phyloP scores from a whole-genome alignment of 1,140 invertebrate genomes.

The Musca domestica region DNA sequence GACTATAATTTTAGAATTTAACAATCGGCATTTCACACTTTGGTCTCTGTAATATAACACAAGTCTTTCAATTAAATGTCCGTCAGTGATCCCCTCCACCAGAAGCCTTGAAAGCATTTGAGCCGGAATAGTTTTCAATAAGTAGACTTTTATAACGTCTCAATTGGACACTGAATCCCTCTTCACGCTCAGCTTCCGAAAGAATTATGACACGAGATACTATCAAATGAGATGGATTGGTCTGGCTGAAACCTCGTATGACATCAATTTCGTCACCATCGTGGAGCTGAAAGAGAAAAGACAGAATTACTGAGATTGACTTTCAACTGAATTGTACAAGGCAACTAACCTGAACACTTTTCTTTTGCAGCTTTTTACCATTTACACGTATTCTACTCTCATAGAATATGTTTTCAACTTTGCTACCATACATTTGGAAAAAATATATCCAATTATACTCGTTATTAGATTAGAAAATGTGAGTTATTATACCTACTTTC shows the following conservation, averaged over 20 bases:
- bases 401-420: constrained; percentile 66
- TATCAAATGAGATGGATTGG: constrained; percentile 61
- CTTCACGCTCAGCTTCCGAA: constrained; percentile 48
- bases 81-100: constrained; percentile 27
- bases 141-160: constrained; percentile 60
- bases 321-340: too few species aligned
- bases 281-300: constrained; percentile 49
- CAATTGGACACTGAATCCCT: constrained; percentile 56
- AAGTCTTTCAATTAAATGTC: not conserved
- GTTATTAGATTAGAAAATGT: not conserved
- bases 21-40: too few species aligned
- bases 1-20: too few species aligned
- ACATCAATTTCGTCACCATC: constrained; percentile 67
- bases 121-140: constrained; percentile 61
- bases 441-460: too few species aligned
- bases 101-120: constrained; percentile 48
- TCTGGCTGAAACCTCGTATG: constrained; percentile 58
- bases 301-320: not conserved
- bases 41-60: too few species aligned
- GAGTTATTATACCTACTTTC: constrained; percentile 58
- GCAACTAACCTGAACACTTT: constrained; percentile 57
- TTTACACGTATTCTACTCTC: constrained; percentile 66
- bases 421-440: constrained; percentile 52
- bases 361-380: constrained; percentile 64
- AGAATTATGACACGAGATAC: constrained; percentile 62